Conservation (phyloP, 2,888 invertebrate species). For the Xylota segnis region DNA sequence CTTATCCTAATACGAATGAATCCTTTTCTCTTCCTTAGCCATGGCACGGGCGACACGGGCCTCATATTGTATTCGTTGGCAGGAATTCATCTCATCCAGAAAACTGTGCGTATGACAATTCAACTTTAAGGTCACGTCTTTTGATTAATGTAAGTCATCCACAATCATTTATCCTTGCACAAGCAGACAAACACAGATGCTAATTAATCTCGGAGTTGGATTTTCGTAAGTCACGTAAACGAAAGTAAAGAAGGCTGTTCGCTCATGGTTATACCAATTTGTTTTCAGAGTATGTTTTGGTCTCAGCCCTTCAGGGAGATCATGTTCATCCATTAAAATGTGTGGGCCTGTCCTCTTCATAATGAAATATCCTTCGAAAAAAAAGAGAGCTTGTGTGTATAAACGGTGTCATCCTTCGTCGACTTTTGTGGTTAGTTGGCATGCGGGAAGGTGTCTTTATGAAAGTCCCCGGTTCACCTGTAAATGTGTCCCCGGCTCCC, state of each 20-base stretch:
- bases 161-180: conserved; percentile 19
- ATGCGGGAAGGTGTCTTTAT: conserved; percentile 2
- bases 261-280: neutral
- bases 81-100: neutral
- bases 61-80: neutral
- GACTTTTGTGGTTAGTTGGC: neutral
- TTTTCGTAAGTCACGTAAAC: conserved; percentile 9
- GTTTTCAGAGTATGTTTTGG: neutral
- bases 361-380: conserved; percentile 19
- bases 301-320: conserved; percentile 7
- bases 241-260: neutral
- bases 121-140: conserved; percentile 16
- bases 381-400: conserved; percentile 17
- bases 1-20: conserved; percentile 40
- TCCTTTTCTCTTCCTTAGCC: neutral
- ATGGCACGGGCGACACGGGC: too few species aligned
- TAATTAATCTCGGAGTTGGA: conserved; percentile 11
- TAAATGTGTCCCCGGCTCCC: neutral
- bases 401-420: neutral
- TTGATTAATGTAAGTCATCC: conserved; percentile 38
- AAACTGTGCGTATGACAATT: conserved; percentile 18
- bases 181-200: neutral
- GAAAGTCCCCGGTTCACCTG: neutral
- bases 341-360: neutral
- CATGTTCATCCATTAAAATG: conserved; percentile 1